A percentile compares a stretch with the other conserved stretches of the same genome.
Conservation (phyloP, 2,113 vertebrate species). For the Aleadryas rufinucha region DNA sequence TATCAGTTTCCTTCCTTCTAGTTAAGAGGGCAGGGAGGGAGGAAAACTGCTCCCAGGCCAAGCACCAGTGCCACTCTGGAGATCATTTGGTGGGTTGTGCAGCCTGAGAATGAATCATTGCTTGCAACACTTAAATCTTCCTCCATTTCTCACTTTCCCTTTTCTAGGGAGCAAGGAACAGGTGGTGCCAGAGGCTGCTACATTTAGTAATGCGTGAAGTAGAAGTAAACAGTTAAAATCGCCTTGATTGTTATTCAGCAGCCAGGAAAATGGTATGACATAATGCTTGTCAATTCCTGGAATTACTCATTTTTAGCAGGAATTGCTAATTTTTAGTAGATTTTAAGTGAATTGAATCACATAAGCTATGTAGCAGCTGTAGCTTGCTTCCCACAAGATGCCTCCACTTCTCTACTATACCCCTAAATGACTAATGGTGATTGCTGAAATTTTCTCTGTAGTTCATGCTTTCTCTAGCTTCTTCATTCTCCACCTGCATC, state of each 20-base stretch:
- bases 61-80: background rate
- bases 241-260: background rate
- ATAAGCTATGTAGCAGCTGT: background rate
- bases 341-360: background rate
- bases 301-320: background rate
- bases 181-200: background rate
- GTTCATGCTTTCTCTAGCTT: background rate
- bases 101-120: constrained; percentile 5
- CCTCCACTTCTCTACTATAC: background rate
- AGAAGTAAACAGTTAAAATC: constrained; percentile 26
- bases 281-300: background rate
- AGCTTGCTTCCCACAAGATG: background rate
- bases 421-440: background rate
- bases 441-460: background rate
- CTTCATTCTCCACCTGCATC: background rate
- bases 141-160: background rate
- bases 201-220: background rate
- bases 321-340: background rate
- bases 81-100: background rate
- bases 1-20: background rate
- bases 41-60: background rate
- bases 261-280: background rate
- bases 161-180: background rate
- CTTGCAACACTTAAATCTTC: background rate
- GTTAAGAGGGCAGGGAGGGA: background rate